Evolutionary conservation across 2,113 vertebrate species (phyloP), one percentile per base, ranked within the genome.

Genomic region (Cryptomyrus ogoouensis): DNA sequence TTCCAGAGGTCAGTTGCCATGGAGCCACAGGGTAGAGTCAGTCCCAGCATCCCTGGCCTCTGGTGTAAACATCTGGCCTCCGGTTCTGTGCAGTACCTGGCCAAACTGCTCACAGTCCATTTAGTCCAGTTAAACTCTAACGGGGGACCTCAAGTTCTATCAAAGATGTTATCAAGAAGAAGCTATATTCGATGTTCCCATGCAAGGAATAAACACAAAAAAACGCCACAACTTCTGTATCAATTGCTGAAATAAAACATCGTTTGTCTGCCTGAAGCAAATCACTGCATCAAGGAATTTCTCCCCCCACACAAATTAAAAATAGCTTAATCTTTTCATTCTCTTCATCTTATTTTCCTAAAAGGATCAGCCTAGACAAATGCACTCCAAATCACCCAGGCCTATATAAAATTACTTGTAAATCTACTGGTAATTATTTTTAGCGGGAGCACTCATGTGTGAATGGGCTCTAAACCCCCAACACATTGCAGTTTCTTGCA

Each of bases 1-100:
- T 86, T 86, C 83, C 47, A 47, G 83, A 49, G 83, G 83, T 50
- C 47, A 50, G 83, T 50, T 49, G n/a, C 83, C 83, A 86, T 86
- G 83, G 44, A 86, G 12, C 44, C 74, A 19, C 74, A 42, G 74
- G 13, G 74, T 19, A 35, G 31, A 19, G 35, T 42, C 15, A 66
- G 62, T 66, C 62, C 62, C 62, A 70, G 62, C n/a, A 70, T 80
- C 35, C 31, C 74, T 42, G 74, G 35, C 74, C 74, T 39, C 74
- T 80, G 74, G 74, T 80, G 74, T 42, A 19, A 42, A 80, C 74
- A 80, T 80, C 74, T 80, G 74, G 15, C 74, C 74, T 8, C 39
- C 2, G 3, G 74, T 19, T 80, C 74, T 42, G 74, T 19, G 74
- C 35, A 39, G 74, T 19, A 42, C 74, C 31, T 7, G 1, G 35